These are phyloP conservation scores for Alethe castanea DNA, from an alignment of 2,113 vertebrate species.

Conservation along the genomic window DNA sequence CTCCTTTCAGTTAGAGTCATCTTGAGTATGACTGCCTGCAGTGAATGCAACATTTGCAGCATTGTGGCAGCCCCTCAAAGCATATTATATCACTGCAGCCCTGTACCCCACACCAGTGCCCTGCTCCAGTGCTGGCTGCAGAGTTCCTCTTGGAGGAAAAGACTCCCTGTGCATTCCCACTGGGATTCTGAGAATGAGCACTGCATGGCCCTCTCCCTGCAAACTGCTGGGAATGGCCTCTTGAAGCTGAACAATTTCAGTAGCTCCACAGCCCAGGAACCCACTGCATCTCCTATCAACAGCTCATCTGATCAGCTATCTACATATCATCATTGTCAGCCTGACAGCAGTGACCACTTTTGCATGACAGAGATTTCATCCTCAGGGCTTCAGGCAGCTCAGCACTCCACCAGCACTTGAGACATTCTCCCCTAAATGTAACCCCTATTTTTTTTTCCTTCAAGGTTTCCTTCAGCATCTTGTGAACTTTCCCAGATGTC, in stretches of 20 bases:
- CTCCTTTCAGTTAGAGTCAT: slow-evolving; percentile 32
- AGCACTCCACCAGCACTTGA: background rate
- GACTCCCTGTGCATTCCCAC: background rate
- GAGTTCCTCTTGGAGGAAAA: background rate
- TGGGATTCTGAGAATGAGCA: background rate
- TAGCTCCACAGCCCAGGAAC: background rate
- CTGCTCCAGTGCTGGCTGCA: background rate
- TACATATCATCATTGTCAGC: background rate
- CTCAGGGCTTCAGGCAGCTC: background rate
- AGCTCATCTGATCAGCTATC: background rate
- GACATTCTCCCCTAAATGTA: background rate
- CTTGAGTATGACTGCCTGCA: background rate
- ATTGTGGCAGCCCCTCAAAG: background rate
- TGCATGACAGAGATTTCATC: background rate
- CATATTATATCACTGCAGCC: background rate
- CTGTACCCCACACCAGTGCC: rapidly evolving
- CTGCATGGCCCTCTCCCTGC: background rate
- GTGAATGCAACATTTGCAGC: background rate
- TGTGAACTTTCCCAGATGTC: background rate
- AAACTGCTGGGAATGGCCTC: background rate
- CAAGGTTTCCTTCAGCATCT: background rate
- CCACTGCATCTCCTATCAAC: background rate
- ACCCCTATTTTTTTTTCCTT: background rate
- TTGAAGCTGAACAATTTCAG: background rate
- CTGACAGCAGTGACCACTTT: background rate